phyloP scores from a whole-genome alignment of 2,888 invertebrate species.

The Limnephilus marmoratus region DNA sequence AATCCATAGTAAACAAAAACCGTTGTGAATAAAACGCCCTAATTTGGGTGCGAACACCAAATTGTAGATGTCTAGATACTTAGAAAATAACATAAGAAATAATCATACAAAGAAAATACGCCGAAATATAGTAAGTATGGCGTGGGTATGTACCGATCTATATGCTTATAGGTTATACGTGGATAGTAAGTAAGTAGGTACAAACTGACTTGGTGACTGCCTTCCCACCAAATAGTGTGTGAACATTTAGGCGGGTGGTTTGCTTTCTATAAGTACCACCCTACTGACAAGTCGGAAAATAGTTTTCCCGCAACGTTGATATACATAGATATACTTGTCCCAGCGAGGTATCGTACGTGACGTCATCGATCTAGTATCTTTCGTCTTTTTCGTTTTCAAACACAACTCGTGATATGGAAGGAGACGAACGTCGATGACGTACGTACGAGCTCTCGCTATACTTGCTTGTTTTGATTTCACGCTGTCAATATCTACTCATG shows the following conservation, averaged over 20 bases:
- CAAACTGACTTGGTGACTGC: not conserved
- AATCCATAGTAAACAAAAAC: not conserved
- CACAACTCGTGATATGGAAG: too few species aligned
- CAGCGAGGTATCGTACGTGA: too few species aligned
- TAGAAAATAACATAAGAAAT: not conserved
- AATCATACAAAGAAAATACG: not conserved
- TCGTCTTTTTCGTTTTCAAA: too few species aligned
- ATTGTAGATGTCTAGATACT: not conserved
- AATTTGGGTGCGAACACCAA: not conserved
- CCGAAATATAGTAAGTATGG: not conserved
- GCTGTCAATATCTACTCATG: not conserved
- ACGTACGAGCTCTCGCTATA: too few species aligned
- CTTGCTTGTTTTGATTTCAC: not conserved
- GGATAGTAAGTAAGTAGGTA: not conserved
- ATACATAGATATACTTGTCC: too few species aligned
- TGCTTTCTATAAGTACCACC: not conserved
- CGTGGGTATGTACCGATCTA: not conserved
- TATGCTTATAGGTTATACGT: not conserved
- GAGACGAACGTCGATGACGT: too few species aligned
- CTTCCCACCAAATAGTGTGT: not conserved
- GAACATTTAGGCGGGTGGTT: not conserved
- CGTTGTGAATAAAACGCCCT: not conserved
- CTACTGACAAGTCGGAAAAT: not conserved
- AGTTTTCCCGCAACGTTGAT: not conserved
- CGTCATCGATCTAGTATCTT: too few species aligned